Conservation (phyloP, 2,113 vertebrate genomes). For the Melanerpes aurifrons region DNA sequence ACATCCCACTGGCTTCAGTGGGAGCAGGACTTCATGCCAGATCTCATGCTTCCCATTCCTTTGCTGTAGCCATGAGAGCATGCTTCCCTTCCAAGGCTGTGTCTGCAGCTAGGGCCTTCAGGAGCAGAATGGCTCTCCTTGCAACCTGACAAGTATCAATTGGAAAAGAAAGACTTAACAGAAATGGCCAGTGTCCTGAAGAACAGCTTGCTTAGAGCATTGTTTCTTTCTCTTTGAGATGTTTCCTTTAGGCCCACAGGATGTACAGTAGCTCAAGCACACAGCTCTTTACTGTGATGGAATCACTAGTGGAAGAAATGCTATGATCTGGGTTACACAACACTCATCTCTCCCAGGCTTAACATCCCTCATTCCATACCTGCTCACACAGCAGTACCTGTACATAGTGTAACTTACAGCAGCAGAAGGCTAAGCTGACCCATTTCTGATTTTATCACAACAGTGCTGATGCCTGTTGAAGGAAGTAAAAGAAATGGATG, state of each 20-base stretch:
- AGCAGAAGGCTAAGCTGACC: background rate
- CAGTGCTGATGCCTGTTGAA: background rate
- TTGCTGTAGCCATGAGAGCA: constrained; percentile 34
- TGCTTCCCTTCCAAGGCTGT: constrained; percentile 57
- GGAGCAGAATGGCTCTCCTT: constrained; percentile 15
- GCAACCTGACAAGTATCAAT: background rate
- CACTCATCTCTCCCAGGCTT: background rate
- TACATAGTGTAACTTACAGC: background rate
- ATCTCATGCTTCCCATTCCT: constrained; percentile 72
- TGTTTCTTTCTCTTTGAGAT: background rate
- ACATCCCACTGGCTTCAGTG: constrained; percentile 58
- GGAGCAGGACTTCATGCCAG: constrained; percentile 50
- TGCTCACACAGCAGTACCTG: background rate
- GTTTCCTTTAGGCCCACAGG: background rate
- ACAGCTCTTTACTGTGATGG: background rate
- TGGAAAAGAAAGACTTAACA: background rate
- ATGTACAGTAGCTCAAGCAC: background rate
- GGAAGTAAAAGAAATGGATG: background rate
- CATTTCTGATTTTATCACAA: background rate
- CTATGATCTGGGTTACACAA: background rate
- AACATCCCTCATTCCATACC: background rate
- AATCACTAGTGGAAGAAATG: background rate
- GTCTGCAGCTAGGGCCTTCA: constrained; percentile 54
- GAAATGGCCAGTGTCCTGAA: background rate
- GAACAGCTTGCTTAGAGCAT: background rate